Percentiles rank a stretch among this genome's conserved stretches.
Conservation (phyloP, 2,113 vertebrate species). For the Tragelaphus buxtoni region DNA sequence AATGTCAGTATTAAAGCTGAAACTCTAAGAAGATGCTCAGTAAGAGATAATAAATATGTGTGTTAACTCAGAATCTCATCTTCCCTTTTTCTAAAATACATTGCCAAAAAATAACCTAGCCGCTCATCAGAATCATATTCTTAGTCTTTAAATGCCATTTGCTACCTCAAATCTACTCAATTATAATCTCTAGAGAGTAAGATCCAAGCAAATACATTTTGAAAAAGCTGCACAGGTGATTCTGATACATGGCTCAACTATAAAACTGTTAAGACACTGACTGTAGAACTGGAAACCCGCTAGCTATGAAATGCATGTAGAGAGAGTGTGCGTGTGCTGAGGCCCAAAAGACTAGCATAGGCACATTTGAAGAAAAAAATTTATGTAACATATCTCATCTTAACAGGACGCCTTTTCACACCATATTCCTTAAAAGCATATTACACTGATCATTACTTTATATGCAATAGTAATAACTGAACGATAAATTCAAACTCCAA, state of each 20-base stretch:
- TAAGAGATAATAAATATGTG: neutral
- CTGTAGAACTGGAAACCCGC: neutral
- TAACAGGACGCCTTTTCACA: neutral
- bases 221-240: neutral
- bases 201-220: conserved; percentile 10
- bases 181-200: neutral
- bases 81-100: conserved; percentile 7
- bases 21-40: neutral
- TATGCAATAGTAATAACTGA: neutral
- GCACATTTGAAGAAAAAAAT: conserved; percentile 18
- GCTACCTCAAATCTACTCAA: neutral
- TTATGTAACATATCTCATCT: neutral
- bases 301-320: neutral
- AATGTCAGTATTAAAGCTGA: neutral
- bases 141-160: neutral
- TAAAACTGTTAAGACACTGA: conserved; percentile 15
- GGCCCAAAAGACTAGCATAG: neutral
- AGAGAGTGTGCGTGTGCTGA: neutral
- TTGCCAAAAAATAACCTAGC: neutral
- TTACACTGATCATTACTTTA: neutral
- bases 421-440: neutral
- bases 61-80: neutral
- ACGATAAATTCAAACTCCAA: neutral
- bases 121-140: neutral
- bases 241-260: neutral